These are phyloP conservation scores for Hipparchia semele DNA, from an alignment of 2,888 invertebrate genomes.

Conservation along the genomic window DNA sequence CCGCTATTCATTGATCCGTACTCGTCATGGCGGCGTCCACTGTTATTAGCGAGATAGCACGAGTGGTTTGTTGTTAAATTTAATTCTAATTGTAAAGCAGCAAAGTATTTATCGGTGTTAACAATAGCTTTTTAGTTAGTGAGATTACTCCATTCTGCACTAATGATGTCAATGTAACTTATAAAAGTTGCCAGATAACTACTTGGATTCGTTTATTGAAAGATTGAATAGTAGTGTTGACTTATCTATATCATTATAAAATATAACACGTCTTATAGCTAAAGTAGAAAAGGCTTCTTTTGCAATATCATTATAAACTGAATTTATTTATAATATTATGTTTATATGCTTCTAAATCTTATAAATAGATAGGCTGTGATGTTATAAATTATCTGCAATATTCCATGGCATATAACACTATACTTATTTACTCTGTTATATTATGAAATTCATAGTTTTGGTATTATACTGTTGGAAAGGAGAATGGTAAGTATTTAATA, in stretches of 20 bases:
- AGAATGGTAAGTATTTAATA: neutral
- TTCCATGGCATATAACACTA: neutral
- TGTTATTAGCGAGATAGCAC: too few species aligned
- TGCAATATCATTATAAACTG: conserved; percentile 15
- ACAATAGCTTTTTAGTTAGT: too few species aligned
- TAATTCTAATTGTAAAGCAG: too few species aligned
- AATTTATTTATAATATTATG: conserved; percentile 14
- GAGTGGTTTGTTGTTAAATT: too few species aligned
- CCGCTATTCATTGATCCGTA: too few species aligned
- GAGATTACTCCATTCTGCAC: too few species aligned
- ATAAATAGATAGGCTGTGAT: conserved; percentile 24
- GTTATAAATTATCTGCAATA: conserved; percentile 15
- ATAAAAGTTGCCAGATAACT: neutral
- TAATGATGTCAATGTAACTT: too few species aligned
- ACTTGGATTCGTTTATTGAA: conserved; percentile 16
- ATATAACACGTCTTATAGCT: neutral
- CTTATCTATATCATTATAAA: neutral
- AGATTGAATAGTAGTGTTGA: neutral
- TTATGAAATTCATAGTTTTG: neutral
- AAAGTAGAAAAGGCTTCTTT: conserved; percentile 15
- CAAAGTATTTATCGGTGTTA: too few species aligned
- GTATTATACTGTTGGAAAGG: neutral
- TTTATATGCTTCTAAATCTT: neutral
- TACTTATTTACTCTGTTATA: neutral
- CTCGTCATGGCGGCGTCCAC: too few species aligned